Percentiles rank a stretch among this genome's conserved stretches.
These are phyloP conservation scores for Diuraphis noxia DNA, from an alignment of 1,140 invertebrate genomes.

Conservation along the genomic window DNA sequence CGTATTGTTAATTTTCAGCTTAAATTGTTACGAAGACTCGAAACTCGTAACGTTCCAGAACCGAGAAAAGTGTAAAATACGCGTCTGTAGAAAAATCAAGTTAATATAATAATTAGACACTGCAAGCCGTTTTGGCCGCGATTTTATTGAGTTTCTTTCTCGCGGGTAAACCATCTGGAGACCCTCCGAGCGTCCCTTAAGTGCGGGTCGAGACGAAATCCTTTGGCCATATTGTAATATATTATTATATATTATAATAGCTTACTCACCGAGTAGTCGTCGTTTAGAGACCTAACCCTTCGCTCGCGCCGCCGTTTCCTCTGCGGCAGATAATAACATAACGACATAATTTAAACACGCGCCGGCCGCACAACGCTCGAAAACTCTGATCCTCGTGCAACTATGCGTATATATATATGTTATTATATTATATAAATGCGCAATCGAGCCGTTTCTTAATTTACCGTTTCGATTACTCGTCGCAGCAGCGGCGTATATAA, in stretches of 20 bases:
- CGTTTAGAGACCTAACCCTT: neutral
- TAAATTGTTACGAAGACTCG: neutral
- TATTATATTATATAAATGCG: neutral
- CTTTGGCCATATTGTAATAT: neutral
- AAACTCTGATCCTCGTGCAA: neutral
- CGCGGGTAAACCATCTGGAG: conserved; percentile 25
- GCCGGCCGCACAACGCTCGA: neutral
- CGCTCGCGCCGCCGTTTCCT: neutral
- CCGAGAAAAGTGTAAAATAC: neutral
- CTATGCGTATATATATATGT: neutral
- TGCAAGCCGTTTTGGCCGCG: neutral
- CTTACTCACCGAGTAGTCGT: neutral
- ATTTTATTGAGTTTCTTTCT: conserved; percentile 4
- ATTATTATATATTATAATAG: neutral
- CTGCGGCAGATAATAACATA: neutral
- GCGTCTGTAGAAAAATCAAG: neutral
- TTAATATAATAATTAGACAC: neutral
- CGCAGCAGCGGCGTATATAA: neutral
- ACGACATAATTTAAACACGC: neutral
- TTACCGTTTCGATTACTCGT: neutral
- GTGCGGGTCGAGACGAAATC: neutral
- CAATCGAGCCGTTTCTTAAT: conserved; percentile 7
- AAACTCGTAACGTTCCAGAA: neutral
- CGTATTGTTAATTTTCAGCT: neutral
- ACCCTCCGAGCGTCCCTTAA: conserved; percentile 13